Base-by-base conservation (phyloP, 2,888 invertebrate species). In the Thymelicus acteon region DNA sequence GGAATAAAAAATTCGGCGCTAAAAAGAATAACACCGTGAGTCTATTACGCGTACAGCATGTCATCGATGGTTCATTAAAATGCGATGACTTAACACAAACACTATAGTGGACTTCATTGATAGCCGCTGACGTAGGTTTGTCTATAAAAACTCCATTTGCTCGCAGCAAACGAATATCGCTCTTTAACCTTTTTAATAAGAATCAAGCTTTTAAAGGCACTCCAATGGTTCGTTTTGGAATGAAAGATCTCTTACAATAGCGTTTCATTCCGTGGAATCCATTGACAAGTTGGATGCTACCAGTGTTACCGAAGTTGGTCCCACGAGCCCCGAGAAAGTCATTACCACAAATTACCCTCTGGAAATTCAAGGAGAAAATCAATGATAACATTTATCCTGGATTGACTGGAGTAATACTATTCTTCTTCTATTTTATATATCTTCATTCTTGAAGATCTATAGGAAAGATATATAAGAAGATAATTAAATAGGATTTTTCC, bases 1-100 rank as follows among this genome's bases (percentile, higher is more conserved):
- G 73, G 74, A 74, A 77, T 87, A 91, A 91, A 92, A 93, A 91
- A 89, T 86, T 89, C 89, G 88, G 87, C 88, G 89, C 89, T 90
- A 91, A 92, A 92, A 92, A 91, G 92, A 92, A 92, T 90, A 90
- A 89, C 90, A 86, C 87, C 83, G 88, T 82, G 87, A 90, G 91
- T 93, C 93, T 91, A 92, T 93, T 92, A 93, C 90, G 87, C 86
- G 90, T 92, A 90, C 88, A 87, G 92, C 93, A 90, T 92, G 93
- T 93, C 93, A 93, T 93, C 93, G 92, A 87, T 85, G 89, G 88
- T 93, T 93, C 93, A 93, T 93, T 93, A 93, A 93, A 93, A 93
- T 88, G 81, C 91, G 92, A 93, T 93, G 93, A 93, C 93, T 93
- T 86, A 86, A 92, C 93, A 93, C 85, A 92, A 93, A 92, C 86